Evolutionary conservation across 2,113 vertebrate genomes (phyloP), one percentile per base, ranked within the genome.

Genomic region (Cervus canadensis): DNA sequence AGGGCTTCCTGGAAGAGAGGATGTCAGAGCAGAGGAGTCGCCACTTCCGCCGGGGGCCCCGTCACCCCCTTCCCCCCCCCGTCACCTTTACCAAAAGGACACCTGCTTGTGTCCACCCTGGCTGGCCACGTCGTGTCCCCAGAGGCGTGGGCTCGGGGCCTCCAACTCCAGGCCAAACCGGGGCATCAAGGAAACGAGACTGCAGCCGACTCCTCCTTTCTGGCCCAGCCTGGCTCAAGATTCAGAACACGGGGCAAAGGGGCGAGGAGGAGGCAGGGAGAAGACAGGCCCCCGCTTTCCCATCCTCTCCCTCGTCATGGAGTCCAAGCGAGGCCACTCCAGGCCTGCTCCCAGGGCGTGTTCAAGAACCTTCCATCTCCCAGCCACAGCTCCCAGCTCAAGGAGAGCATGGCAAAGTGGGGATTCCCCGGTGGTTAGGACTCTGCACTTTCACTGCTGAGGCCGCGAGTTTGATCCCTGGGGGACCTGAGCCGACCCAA

Each of bases 1-100:
- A 95, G 59, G 23, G 57, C 30, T 97, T 97, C 97, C 91, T 87
- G 78, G 97, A 97, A 97, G 82, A 82, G 26, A 97, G 96, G 97
- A 97, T 95, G 85, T 82, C 40, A 33, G 56, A 12, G 79, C n/a
- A 59, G 83, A 76, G 74, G 14, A 40, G 9, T 76, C 1, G 1
- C 45, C 0, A 21, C 30, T 83, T 90, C 90, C 15, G 17, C 13
- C 9, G 50, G 76, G 25, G n/a, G 67, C 78, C 60, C 28, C 30
- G 4, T 52, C 56, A 12, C n/a, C 71, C 67, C 2, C 30, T 9
- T 33, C n/a, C 76, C 57, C 10, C 60, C 12, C 60, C 52, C 26
- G 16, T 45, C 95, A 78, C 16, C 1, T 25, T 19, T 14, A 62
- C 87, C 94, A 64, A 82, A 62, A 82, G 50, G 64, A 7, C 15